Evolutionary conservation across 2,113 vertebrate genomes (phyloP).

Genomic region (Tamias sibiricus): DNA sequence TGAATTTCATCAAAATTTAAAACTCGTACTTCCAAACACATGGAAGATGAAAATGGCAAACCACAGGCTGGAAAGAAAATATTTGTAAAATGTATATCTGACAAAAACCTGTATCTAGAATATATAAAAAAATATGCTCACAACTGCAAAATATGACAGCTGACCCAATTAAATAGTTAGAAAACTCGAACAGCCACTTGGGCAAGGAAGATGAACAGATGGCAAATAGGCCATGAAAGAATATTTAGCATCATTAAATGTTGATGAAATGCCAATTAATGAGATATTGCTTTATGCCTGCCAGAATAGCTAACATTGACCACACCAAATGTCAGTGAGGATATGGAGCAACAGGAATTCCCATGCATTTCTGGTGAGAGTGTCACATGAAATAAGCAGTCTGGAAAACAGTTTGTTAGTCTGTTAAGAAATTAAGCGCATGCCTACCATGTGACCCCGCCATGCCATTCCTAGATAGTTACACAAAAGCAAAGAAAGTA

Average conservation of each 20-base stretch:
- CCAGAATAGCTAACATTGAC: neutral
- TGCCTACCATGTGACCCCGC: neutral
- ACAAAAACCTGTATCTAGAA: neutral
- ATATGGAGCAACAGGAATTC: neutral
- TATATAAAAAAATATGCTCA: neutral
- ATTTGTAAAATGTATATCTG: neutral
- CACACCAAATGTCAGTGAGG: neutral
- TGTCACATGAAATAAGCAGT: neutral
- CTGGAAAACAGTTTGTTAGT: neutral
- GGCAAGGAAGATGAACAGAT: neutral
- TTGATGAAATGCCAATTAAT: neutral
- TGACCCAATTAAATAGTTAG: neutral
- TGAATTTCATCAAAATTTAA: neutral
- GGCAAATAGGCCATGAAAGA: neutral
- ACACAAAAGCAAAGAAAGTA: neutral
- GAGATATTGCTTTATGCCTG: neutral
- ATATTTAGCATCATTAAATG: neutral
- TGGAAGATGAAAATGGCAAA: neutral
- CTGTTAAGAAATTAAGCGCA: slow-evolving; percentile 14
- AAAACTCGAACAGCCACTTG: neutral
- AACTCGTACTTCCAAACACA: neutral
- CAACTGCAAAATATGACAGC: neutral
- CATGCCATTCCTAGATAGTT: neutral
- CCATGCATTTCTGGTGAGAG: neutral
- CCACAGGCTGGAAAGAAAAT: neutral